Base-by-base conservation (phyloP, 2,113 vertebrate species). In the Oreochromis niloticus region DNA sequence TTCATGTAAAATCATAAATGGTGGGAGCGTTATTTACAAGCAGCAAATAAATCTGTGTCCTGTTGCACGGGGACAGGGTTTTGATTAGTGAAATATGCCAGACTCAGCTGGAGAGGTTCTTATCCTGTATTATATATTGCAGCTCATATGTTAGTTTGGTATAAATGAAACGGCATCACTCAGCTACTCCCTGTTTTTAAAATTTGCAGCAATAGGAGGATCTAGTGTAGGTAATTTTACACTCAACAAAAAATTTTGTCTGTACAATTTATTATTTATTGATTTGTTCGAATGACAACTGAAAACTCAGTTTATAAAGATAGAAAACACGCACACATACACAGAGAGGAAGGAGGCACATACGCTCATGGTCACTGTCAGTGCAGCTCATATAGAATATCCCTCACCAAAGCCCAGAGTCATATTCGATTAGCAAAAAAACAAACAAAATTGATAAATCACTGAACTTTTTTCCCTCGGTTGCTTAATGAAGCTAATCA, bases 381-480 rank as follows among this genome's bases (percentile, higher is more conserved):
- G 63, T 41, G 36, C n/a, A 3, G 36, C 63, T 68, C 63, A 2
- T 68, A 9, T 1, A 4, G 63, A 41, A 41, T 41, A 68, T 14
- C 7, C n/a, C 19, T 68, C 63, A 68, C 63, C 12, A 14, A 68
- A 68, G 36, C 36, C 63, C 63, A 41, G 63, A 68, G 63, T 68
- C 36, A 24, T 14, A 68, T 22, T 68, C 4, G 3, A 41, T 68
- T 68, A 39, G 63, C 63, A 24, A 73, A 30, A 27, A 73, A 46
- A 48, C 13, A 24, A 48, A 75, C 24, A 8, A 19, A 19, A 30
- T 19, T 19, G 34, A 22, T 68, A 68, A 3, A 68, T 8, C 34
- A 68, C 19, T 66, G 61, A 19, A 75, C 9, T 17, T 75, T 48
- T 73, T 30, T 48, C 9, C 41, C 43, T 50, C 6, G 2, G 16